These are phyloP conservation scores for Trypoxylon attenuatum DNA, from an alignment of 2,888 invertebrate species.

Conservation along the genomic window DNA sequence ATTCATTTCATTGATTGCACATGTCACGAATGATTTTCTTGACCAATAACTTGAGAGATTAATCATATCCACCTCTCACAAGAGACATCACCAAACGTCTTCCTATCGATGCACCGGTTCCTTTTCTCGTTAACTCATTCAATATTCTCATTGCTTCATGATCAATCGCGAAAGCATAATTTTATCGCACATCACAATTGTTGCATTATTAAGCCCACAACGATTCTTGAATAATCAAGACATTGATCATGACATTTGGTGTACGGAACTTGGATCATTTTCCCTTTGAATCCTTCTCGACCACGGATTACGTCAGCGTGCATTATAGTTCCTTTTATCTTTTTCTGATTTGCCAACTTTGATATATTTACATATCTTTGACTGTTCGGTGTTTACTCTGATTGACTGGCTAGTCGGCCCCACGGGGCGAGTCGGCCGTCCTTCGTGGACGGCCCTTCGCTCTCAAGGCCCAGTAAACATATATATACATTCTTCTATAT, in stretches of 20 bases:
- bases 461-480: conserved; percentile 64
- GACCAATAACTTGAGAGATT: too few species aligned
- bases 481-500: conserved; percentile 62
- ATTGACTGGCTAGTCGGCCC: conserved; percentile 62
- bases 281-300: conserved; percentile 18
- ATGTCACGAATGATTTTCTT: background rate
- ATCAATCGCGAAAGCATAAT: too few species aligned
- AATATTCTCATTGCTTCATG: too few species aligned
- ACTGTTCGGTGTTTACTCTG: conserved; percentile 69
- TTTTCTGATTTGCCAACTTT: conserved; percentile 67
- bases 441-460: conserved; percentile 41
- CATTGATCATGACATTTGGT: background rate
- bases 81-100: too few species aligned
- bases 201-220: background rate
- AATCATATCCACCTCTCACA: background rate
- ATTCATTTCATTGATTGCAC: background rate
- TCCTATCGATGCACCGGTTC: too few species aligned
- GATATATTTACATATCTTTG: conserved; percentile 63
- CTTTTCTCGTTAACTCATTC: too few species aligned
- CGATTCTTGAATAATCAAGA: background rate
- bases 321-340: conserved; percentile 64
- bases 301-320: conserved; percentile 64
- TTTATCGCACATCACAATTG: background rate
- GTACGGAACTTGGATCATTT: too few species aligned
- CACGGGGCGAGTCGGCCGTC: conserved; percentile 58